Percentiles rank a stretch among this genome's conserved stretches.
phyloP scores from a whole-genome alignment of 1,140 invertebrate genomes.

The Delia radicum region DNA sequence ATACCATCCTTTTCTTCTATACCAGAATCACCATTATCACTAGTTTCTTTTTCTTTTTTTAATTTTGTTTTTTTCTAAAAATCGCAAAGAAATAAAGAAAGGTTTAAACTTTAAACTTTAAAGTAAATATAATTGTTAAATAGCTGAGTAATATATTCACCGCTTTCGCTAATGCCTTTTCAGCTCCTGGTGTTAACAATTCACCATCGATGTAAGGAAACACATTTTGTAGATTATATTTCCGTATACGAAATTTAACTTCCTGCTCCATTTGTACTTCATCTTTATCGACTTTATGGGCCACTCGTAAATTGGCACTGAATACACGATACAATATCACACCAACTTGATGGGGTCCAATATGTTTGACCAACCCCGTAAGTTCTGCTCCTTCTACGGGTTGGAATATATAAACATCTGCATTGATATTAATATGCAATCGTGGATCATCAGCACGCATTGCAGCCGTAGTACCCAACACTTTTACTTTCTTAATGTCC shows the following conservation, averaged over 20 bases:
- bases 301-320: slow-evolving; percentile 47
- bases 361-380: slow-evolving; percentile 54
- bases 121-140: neutral
- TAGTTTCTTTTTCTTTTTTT: slow-evolving; percentile 29
- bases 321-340: slow-evolving; percentile 53
- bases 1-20: slow-evolving; percentile 20
- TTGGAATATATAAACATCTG: slow-evolving; percentile 64
- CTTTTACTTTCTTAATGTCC: slow-evolving; percentile 62
- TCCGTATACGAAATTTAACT: slow-evolving; percentile 48
- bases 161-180: neutral
- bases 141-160: too few species aligned
- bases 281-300: slow-evolving; percentile 34
- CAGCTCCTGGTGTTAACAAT: slow-evolving; percentile 30
- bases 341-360: slow-evolving; percentile 42
- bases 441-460: slow-evolving; percentile 58
- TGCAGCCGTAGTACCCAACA: slow-evolving; percentile 55
- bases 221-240: slow-evolving; percentile 44
- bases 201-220: slow-evolving; percentile 54
- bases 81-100: too few species aligned
- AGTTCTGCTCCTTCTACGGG: slow-evolving; percentile 57
- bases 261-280: slow-evolving; percentile 43
- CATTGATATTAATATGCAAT: slow-evolving; percentile 60
- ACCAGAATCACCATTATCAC: slow-evolving; percentile 24
- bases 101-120: neutral
- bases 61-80: slow-evolving; percentile 31